Evolutionary conservation across 2,888 invertebrate genomes (phyloP).

Genomic region (Syrphus vitripennis): DNA sequence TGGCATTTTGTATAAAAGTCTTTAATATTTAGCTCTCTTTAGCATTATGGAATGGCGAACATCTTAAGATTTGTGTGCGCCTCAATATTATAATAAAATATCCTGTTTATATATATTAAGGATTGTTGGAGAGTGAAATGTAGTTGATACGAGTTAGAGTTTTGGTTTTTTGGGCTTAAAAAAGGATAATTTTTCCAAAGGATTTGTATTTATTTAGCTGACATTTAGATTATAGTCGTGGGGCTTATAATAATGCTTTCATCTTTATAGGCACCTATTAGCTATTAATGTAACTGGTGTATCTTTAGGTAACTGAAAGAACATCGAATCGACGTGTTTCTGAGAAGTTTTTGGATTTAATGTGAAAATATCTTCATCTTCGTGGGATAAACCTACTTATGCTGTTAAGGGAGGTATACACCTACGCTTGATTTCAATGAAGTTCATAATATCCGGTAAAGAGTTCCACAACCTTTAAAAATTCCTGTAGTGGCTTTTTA

Average conservation of each 20-base stretch:
- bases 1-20: slow-evolving; percentile 29
- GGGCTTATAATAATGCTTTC: background rate
- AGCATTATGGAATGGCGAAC: slow-evolving; percentile 24
- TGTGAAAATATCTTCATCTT: no score
- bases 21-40: slow-evolving; percentile 56
- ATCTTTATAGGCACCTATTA: no score
- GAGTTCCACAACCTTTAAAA: no score
- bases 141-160: slow-evolving; percentile 40
- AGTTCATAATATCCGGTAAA: no score
- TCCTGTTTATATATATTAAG: background rate
- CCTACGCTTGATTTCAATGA: no score
- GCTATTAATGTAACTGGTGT: no score
- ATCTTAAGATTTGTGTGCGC: background rate
- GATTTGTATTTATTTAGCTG: slow-evolving; percentile 10
- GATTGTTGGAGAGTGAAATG: slow-evolving; percentile 17
- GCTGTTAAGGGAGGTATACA: no score
- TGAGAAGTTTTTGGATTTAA: no score
- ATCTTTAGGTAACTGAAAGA: no score
- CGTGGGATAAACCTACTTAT: no score
- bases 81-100: background rate
- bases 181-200: slow-evolving; percentile 50
- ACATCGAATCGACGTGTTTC: no score
- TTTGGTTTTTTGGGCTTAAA: slow-evolving; percentile 30
- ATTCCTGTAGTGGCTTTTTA: no score
- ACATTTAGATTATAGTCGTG: background rate